Base-by-base conservation (phyloP, 1,140 invertebrate genomes). In the Scaptodrosophila lebanonensis region DNA sequence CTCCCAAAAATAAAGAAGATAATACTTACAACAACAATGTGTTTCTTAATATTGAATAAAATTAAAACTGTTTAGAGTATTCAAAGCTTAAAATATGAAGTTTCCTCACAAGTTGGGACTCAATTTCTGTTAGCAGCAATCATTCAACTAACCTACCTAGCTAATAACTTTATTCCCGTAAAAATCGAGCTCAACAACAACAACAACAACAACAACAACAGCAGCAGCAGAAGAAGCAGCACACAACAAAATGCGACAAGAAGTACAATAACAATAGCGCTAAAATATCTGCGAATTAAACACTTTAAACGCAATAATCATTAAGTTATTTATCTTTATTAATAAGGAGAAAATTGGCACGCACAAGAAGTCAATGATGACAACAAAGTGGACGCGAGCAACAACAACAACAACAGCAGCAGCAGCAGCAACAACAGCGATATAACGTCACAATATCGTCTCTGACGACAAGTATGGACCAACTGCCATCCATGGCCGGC, bases 321-420 rank as follows among this genome's bases (percentile, higher is more conserved):
- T 82, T 82, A 82, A 82, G 75, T 82, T 82, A 82, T 82, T 82
- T 82, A 82, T 82, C 76, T 82, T 82, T 82, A 82, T 82, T 82
- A 82, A 82, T 82, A 82, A 82, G 69, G 58, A 79, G 76, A 66
- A 82, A 82, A 82, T 82, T 82, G 75, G 75, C 75, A 75, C 76
- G 75, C 76, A 82, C 75, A 76, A 70, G 72, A 73, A 73, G 58
- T 68, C 56, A 61, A 35, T 33, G 49, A 68, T 50, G 61, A 67
- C 49, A 53, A 60, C 61, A 64, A 68, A 59, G 65, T 64, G 65
- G 35, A 42, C 8, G 12, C 3, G 2, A n/a, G 3, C 9, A n/a
- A 33, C 9, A n/a, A 33, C 8, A 3, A 33, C 17, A 32, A 42
- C 36, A 43, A 47, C 45, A 38, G 47, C 45, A 47, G 49, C 35